phyloP scores from a whole-genome alignment of 2,888 invertebrate species.

The Laothoe populi region DNA sequence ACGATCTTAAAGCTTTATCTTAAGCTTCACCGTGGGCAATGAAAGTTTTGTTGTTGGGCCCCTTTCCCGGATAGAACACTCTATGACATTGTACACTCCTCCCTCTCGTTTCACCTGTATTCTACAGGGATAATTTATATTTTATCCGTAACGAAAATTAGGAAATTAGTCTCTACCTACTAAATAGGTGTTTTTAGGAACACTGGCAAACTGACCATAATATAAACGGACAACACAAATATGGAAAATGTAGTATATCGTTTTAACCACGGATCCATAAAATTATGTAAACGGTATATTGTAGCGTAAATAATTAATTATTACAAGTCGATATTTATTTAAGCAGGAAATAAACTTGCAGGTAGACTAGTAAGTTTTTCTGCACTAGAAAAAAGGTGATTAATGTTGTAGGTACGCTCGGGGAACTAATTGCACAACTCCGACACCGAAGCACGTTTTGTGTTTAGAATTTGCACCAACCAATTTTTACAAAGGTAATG shows the following conservation, averaged over 20 bases:
- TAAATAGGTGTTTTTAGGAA: no score
- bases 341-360: slow-evolving; percentile 17
- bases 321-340: slow-evolving; percentile 1
- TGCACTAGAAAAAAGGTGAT: slow-evolving; percentile 43
- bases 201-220: no score
- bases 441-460: slow-evolving; percentile 38
- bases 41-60: slow-evolving; percentile 15
- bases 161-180: no score
- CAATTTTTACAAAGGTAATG: slow-evolving; percentile 4
- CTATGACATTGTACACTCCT: background rate
- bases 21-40: background rate
- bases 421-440: slow-evolving; percentile 50
- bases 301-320: background rate
- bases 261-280: background rate
- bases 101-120: no score
- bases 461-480: slow-evolving; percentile 19
- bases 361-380: slow-evolving; percentile 8
- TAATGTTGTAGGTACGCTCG: slow-evolving; percentile 49
- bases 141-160: no score
- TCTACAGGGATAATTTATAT: no score
- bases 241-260: background rate
- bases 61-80: background rate
- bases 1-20: slow-evolving; percentile 4
- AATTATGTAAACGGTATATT: background rate
- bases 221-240: background rate